phyloP scores from a whole-genome alignment of 53 echinoderm and acorn worm genomes.

The Arbacia lixula region DNA sequence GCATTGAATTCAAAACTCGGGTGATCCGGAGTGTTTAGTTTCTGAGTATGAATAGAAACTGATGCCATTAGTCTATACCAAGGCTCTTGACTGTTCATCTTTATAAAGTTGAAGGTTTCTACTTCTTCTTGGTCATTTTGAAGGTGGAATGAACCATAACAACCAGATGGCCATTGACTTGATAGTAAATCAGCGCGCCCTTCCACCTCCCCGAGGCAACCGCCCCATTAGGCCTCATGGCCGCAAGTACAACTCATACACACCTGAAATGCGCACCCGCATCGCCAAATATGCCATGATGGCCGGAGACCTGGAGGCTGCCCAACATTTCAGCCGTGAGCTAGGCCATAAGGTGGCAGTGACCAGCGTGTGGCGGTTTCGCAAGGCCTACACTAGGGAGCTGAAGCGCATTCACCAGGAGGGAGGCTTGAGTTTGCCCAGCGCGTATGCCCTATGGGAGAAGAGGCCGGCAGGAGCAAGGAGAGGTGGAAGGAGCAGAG shows the following conservation, averaged over 20 bases:
- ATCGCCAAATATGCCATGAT: conserved; percentile 55
- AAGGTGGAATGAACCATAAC: conserved; percentile 41
- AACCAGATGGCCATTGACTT: conserved; percentile 45
- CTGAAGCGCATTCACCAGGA: conserved; percentile 48
- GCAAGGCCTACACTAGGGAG: conserved; percentile 46
- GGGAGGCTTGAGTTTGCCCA: not conserved
- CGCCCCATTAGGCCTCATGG: conserved; percentile 42
- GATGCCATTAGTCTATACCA: too few relatives aligned
- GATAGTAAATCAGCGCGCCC: conserved; percentile 36
- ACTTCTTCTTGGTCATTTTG: too few relatives aligned
- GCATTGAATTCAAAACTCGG: too few relatives aligned
- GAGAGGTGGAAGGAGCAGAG: conserved; percentile 7
- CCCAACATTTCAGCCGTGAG: conserved; percentile 54
- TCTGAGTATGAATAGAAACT: too few relatives aligned
- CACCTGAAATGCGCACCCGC: conserved; percentile 52
- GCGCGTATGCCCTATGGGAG: not conserved
- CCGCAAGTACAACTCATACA: conserved; percentile 57
- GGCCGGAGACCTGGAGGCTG: conserved; percentile 51
- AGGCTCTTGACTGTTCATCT: too few relatives aligned
- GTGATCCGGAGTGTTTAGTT: too few relatives aligned
- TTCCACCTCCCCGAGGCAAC: conserved; percentile 35
- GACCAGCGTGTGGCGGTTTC: conserved; percentile 45
- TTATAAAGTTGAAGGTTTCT: too few relatives aligned
- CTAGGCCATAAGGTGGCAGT: conserved; percentile 47
- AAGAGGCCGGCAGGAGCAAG: not conserved